phyloP scores from a whole-genome alignment of 2,113 vertebrate species.

The Macroglossus sobrinus region DNA sequence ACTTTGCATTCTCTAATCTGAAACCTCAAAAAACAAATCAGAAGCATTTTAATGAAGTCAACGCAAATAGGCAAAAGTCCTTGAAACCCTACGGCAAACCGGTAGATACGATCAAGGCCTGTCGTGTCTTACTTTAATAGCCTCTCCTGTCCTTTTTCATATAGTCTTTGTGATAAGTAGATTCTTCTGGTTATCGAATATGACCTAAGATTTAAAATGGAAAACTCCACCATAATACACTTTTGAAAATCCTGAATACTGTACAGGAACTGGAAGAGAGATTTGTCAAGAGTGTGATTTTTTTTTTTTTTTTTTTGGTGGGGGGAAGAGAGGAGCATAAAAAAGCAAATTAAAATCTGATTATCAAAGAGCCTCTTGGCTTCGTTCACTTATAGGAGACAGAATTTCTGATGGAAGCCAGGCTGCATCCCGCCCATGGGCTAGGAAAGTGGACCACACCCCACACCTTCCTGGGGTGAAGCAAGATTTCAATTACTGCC shows the following conservation, averaged over 20 bases:
- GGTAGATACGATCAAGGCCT: background rate
- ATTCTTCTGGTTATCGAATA: background rate
- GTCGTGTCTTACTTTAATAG: background rate
- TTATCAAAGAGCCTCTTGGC: slow-evolving; percentile 58
- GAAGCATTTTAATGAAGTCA: background rate
- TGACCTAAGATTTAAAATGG: slow-evolving; percentile 35
- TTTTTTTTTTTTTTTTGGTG: background rate
- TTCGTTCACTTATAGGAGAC: slow-evolving; percentile 72
- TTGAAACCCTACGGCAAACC: background rate
- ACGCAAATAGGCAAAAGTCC: background rate
- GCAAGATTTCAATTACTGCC: slow-evolving; percentile 31
- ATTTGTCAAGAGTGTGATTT: background rate
- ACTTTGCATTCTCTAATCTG: background rate
- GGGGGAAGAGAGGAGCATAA: background rate
- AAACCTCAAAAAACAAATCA: background rate
- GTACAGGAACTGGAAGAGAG: background rate
- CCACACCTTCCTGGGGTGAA: slow-evolving; percentile 45
- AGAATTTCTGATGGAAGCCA: slow-evolving; percentile 66
- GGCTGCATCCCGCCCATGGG: slow-evolving; percentile 70
- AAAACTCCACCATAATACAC: background rate
- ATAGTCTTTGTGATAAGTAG: background rate
- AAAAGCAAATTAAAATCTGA: slow-evolving; percentile 62
- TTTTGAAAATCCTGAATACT: background rate
- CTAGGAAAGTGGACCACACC: slow-evolving; percentile 46
- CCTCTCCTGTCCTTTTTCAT: background rate